Conservation (phyloP, 1,140 invertebrate genomes). For the Adelges cooleyi region DNA sequence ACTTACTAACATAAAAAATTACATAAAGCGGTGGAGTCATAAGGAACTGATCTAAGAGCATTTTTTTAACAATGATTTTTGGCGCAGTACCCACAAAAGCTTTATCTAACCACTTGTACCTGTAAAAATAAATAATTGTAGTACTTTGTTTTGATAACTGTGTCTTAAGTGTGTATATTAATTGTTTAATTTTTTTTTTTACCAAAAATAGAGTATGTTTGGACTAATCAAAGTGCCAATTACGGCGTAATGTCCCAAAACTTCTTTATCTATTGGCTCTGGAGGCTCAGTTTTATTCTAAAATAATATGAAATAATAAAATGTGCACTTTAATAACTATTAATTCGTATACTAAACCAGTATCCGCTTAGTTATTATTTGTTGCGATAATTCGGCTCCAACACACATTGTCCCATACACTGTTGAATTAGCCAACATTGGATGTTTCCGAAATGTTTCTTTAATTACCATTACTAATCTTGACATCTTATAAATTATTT, state of each 20-base stretch:
- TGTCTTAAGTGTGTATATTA: too few relatives aligned
- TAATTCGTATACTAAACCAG: slow-evolving; percentile 40
- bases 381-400: slow-evolving; percentile 64
- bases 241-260: slow-evolving; percentile 46
- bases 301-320: too few relatives aligned
- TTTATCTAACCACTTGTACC: slow-evolving; percentile 67
- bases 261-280: slow-evolving; percentile 43
- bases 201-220: slow-evolving; percentile 51
- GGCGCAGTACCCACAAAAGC: slow-evolving; percentile 51
- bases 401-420: slow-evolving; percentile 66
- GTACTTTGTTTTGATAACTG: neutral
- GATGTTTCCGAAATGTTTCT: slow-evolving; percentile 41
- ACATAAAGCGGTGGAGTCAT: slow-evolving; percentile 57
- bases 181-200: too few relatives aligned
- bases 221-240: slow-evolving; percentile 49
- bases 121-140: slow-evolving; percentile 36
- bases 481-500: neutral
- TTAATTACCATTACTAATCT: neutral
- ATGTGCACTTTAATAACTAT: too few relatives aligned
- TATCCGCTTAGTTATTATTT: slow-evolving; percentile 53
- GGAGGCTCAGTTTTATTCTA: slow-evolving; percentile 38
- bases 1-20: slow-evolving; percentile 47
- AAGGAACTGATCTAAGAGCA: slow-evolving; percentile 62
- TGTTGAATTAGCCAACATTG: slow-evolving; percentile 56
- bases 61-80: slow-evolving; percentile 54